Evolutionary conservation across 2,113 vertebrate species (phyloP).

Genomic region (Mormyrus iriodes): DNA sequence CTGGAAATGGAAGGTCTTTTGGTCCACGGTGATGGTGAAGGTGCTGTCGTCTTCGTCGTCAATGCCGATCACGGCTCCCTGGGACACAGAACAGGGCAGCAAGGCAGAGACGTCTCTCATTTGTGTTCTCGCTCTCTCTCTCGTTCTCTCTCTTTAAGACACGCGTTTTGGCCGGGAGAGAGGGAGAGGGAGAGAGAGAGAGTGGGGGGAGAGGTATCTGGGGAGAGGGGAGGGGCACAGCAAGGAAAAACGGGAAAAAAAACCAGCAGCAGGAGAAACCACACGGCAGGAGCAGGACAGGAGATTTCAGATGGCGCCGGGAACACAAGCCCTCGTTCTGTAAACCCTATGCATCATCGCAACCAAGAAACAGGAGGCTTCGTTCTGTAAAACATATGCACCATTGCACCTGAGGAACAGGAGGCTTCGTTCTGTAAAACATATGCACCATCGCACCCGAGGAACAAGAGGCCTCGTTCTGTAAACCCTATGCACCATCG

Average conservation of each 20-base stretch:
- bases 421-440: no score
- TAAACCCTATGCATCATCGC: not conserved
- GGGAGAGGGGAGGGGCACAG: constrained; percentile 38
- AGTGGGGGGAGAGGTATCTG: constrained; percentile 33
- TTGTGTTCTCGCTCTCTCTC: constrained; percentile 18
- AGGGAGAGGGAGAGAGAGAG: constrained; percentile 39
- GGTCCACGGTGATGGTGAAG: constrained; percentile 99
- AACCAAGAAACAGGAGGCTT: no score
- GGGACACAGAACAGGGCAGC: constrained; percentile 72
- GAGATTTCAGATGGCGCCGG: not conserved
- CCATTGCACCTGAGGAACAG: no score
- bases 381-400: no score
- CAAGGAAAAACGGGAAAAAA: constrained; percentile 20
- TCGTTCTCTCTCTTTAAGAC: constrained; percentile 24
- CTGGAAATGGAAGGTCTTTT: constrained; percentile 99
- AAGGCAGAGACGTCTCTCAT: constrained; percentile 83
- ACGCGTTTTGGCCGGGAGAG: constrained; percentile 22
- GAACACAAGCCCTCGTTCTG: not conserved
- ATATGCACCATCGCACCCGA: no score
- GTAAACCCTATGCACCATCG: no score
- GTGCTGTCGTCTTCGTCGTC: constrained; percentile 99
- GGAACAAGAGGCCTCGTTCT: no score
- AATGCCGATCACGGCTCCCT: constrained; percentile 99
- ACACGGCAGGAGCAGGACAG: constrained; percentile 12
- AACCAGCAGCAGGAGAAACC: not conserved